Evolutionary conservation across 2,113 vertebrate genomes (phyloP).

Genomic region (Stercorarius parasiticus): DNA sequence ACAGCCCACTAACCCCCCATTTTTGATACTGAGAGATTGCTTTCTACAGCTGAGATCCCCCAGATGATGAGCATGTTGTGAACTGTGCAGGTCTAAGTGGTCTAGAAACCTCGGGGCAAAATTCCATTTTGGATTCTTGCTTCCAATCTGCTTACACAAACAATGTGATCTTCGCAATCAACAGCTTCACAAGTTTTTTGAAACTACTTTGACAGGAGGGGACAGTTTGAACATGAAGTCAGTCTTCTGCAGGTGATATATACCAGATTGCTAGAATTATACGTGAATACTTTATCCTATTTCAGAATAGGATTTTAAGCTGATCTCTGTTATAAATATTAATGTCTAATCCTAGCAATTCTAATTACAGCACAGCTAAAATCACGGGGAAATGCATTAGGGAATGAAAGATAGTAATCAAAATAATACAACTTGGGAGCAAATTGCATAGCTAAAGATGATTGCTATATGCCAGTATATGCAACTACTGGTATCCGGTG

Average conservation of each 20-base stretch:
- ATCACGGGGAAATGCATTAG: not conserved
- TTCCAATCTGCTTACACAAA: not conserved
- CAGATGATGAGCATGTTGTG: not conserved
- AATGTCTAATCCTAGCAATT: not conserved
- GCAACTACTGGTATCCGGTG: not conserved
- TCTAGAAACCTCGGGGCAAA: not conserved
- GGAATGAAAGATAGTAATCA: not conserved
- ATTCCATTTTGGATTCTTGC: not conserved
- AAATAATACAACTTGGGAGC: not conserved
- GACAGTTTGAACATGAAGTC: not conserved
- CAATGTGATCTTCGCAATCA: not conserved
- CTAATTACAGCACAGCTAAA: not conserved
- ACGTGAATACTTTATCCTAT: not conserved
- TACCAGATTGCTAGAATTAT: not conserved
- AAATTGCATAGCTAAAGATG: not conserved
- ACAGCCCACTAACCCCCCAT: accelerated
- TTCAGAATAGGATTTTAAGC: not conserved
- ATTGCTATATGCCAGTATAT: not conserved
- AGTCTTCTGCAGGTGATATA: not conserved
- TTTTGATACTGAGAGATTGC: not conserved
- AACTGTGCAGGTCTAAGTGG: not conserved
- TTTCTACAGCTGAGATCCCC: not conserved
- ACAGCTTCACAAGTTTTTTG: not conserved
- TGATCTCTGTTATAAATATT: slow-evolving; percentile 6
- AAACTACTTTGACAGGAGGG: not conserved